Evolutionary conservation across 2,888 invertebrate species (phyloP).

Genomic region (Drosophila tanythrix): DNA sequence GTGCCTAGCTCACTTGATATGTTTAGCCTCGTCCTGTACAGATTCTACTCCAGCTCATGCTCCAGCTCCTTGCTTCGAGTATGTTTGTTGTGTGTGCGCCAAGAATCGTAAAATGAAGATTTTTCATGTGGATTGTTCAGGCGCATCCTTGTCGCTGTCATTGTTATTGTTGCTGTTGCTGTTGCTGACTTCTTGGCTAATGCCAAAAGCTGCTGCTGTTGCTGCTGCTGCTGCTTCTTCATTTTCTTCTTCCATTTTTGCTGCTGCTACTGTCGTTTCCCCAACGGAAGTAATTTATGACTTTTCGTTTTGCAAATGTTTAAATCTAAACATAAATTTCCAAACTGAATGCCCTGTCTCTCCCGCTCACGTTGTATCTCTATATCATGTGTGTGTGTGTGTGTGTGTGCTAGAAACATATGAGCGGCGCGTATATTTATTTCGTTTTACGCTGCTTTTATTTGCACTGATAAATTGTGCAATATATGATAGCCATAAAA

Average conservation of each 20-base stretch:
- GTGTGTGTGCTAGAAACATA: slow-evolving; percentile 57
- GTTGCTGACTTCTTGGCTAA: slow-evolving; percentile 65
- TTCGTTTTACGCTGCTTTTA: slow-evolving; percentile 69
- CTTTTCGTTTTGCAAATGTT: slow-evolving; percentile 81
- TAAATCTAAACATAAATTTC: slow-evolving; percentile 80
- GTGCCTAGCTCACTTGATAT: slow-evolving; percentile 63
- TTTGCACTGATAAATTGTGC: slow-evolving; percentile 78
- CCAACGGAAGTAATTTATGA: slow-evolving; percentile 79
- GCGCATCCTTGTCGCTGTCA: slow-evolving; percentile 56
- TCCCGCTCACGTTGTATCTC: slow-evolving; percentile 37
- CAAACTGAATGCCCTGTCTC: slow-evolving; percentile 28
- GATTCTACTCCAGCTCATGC: background rate
- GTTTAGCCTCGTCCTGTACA: slow-evolving; percentile 41
- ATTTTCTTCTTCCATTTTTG: slow-evolving; percentile 14
- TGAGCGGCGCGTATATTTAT: slow-evolving; percentile 73
- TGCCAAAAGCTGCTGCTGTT: slow-evolving; percentile 57
- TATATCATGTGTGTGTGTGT: slow-evolving; percentile 32
- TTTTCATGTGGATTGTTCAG: slow-evolving; percentile 78
- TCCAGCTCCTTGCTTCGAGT: background rate
- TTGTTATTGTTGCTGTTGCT: slow-evolving; percentile 49
- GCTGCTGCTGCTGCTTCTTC: slow-evolving; percentile 27
- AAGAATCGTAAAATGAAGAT: slow-evolving; percentile 81
- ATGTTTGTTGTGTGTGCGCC: slow-evolving; percentile 39
- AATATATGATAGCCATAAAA: slow-evolving; percentile 73
- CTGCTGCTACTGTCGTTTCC: slow-evolving; percentile 65